Conservation (phyloP, 2,888 invertebrate genomes). For the Oxystoma pomonae region DNA sequence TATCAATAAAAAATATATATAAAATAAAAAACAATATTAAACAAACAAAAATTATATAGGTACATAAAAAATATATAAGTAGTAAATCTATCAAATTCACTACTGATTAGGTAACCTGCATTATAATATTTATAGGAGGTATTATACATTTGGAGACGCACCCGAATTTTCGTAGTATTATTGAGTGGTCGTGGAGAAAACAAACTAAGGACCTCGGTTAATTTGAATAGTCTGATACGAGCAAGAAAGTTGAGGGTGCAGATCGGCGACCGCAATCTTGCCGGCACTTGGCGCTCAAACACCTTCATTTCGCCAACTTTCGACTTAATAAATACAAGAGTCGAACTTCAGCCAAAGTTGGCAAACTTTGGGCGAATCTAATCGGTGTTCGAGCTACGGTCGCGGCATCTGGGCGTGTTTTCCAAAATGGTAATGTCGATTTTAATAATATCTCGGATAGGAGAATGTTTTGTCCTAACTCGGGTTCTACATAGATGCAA, state of each 20-base stretch:
- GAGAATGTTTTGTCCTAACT: neutral
- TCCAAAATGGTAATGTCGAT: slow-evolving; percentile 18
- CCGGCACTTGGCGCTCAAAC: slow-evolving; percentile 17
- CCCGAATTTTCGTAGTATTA: no score
- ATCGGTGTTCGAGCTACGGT: slow-evolving; percentile 16
- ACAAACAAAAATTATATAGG: no score
- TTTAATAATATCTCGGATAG: slow-evolving; percentile 8
- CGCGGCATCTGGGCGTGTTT: slow-evolving; percentile 17
- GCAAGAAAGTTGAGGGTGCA: slow-evolving; percentile 8
- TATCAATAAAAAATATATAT: no score
- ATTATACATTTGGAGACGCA: no score
- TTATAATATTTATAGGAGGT: no score
- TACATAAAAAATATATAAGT: no score
- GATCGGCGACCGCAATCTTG: slow-evolving; percentile 20
- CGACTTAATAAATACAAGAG: slow-evolving; percentile 19
- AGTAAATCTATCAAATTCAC: no score
- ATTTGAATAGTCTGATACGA: no score
- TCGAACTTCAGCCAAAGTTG: slow-evolving; percentile 5
- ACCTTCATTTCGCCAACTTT: slow-evolving; percentile 20
- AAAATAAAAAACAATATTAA: no score
- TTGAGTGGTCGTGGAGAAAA: no score
- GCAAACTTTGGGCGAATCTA: slow-evolving; percentile 13
- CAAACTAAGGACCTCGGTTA: no score
- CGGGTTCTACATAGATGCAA: neutral
- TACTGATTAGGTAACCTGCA: no score